These are phyloP conservation scores for Fistularia tabacaria DNA, from an alignment of 2,797 vertebrate species.

Conservation along the genomic window DNA sequence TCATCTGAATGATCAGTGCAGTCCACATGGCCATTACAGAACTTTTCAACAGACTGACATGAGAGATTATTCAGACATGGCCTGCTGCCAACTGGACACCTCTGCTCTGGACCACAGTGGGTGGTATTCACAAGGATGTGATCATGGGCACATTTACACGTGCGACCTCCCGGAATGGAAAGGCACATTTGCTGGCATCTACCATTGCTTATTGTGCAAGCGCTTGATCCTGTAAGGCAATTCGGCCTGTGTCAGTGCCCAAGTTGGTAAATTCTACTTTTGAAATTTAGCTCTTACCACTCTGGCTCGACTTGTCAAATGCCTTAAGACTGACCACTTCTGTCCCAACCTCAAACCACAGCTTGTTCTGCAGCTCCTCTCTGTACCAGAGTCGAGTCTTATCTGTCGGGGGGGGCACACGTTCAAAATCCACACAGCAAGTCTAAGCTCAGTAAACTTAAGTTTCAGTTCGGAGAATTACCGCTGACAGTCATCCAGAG, in stretches of 20 bases:
- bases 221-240: conserved; percentile 74
- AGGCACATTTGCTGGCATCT: conserved; percentile 87
- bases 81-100: conserved; percentile 57
- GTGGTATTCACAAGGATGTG: conserved; percentile 54
- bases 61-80: conserved; percentile 74
- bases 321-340: conserved; percentile 79
- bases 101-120: conserved; percentile 53
- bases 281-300: conserved; percentile 65
- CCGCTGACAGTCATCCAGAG: conserved; percentile 82
- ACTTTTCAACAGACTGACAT: conserved; percentile 72
- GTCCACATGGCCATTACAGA: conserved; percentile 76
- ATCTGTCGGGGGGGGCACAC: conserved; percentile 66
- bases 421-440: too few relatives aligned
- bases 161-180: conserved; percentile 74
- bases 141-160: conserved; percentile 77
- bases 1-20: conserved; percentile 86
- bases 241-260: neutral
- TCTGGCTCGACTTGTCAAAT: conserved; percentile 78
- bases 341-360: conserved; percentile 82
- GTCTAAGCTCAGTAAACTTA: too few relatives aligned
- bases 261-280: neutral
- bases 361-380: conserved; percentile 60
- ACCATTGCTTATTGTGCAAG: conserved; percentile 78
- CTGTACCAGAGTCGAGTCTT: conserved; percentile 82
- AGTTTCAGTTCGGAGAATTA: conserved; percentile 19